A percentile compares a stretch with the other conserved stretches of the same genome.
Evolutionary conservation across 1,140 invertebrate species (phyloP).

Genomic region (Drosophila busckii): DNA sequence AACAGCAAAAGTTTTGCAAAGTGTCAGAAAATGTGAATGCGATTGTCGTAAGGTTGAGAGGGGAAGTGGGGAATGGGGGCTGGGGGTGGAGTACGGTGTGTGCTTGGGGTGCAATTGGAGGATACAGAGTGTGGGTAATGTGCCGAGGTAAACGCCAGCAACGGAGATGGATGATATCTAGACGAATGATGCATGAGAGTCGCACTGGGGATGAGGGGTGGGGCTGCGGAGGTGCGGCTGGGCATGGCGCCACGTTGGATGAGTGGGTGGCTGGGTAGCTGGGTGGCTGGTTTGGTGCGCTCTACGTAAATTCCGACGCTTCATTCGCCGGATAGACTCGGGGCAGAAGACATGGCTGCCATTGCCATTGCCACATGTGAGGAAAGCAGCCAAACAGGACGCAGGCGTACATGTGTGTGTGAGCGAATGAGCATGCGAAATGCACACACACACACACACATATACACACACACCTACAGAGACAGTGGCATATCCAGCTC

Average conservation of each 20-base stretch:
- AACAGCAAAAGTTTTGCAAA: constrained; percentile 57
- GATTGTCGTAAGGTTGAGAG: constrained; percentile 11
- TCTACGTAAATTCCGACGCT: constrained; percentile 52
- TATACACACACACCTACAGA: constrained; percentile 1
- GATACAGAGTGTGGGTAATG: constrained; percentile 45
- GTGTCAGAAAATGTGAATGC: constrained; percentile 59
- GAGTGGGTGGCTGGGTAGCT: constrained; percentile 14
- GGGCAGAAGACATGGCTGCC: constrained; percentile 36
- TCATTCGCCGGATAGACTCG: constrained; percentile 58
- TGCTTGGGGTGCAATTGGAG: constrained; percentile 13
- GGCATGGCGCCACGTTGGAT: constrained; percentile 1
- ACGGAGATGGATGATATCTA: constrained; percentile 73
- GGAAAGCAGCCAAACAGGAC: constrained; percentile 22
- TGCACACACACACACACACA: constrained; percentile 32
- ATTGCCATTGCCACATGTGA: constrained; percentile 13
- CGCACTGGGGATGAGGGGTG: constrained; percentile 44
- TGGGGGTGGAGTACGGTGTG: background rate
- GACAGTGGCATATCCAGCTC: constrained; percentile 66
- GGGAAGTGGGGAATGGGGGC: background rate
- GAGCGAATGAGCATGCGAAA: constrained; percentile 67
- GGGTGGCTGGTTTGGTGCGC: background rate
- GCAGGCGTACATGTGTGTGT: constrained; percentile 69
- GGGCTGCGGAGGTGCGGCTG: background rate
- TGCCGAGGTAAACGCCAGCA: constrained; percentile 63
- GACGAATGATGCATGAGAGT: constrained; percentile 76